Base-by-base conservation (phyloP, 2,113 vertebrate genomes). In the Gopherus evgoodei region DNA sequence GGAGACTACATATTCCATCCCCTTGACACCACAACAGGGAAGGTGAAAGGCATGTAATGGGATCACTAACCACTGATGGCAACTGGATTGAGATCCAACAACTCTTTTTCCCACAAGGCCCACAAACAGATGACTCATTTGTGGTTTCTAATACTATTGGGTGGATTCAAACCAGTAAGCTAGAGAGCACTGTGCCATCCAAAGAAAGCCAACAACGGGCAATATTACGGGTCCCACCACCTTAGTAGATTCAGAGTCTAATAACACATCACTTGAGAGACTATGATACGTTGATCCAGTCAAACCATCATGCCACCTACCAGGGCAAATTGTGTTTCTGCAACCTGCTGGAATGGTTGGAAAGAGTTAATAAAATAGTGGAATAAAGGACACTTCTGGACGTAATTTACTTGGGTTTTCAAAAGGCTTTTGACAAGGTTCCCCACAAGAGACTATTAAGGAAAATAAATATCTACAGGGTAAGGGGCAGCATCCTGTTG, bases 401-500 rank as follows among this genome's bases (percentile, higher is more conserved):
- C 87, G 9, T 95, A 95, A 94, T 96, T 97, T 95, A 84, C 89
- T 96, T 47, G 53, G 88, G 81, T 94, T 97, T 96, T 95, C 92
- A 92, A 96, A 93, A 90, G 75, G 44, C 83, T 96, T 96, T 96
- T 95, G 92, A 93, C 95, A 62, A 72, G 91, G 50, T 84, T 81
- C 90, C 85, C 95, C 94, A 90, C 89, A 93, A 94, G 94, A 96
- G 95, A 87, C 87, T 91, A 80, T 97, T 95, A 96, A 95, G 93
- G 92, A 98, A 97, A 97, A 97, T 86, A 97, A 95, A 97, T 95
- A 97, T 95, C 90, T 90, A 76, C 0, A 0, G 94, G 92, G 92
- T 95, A 95, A 95, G 94, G 94, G 97, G 83, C 96, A 96, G 92
- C 88, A 87, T 96, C 96, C 97, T 96, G 95, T 95, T 95, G 94